phyloP scores from a whole-genome alignment of 2,113 vertebrate species.

The Recurvirostra avosetta region DNA sequence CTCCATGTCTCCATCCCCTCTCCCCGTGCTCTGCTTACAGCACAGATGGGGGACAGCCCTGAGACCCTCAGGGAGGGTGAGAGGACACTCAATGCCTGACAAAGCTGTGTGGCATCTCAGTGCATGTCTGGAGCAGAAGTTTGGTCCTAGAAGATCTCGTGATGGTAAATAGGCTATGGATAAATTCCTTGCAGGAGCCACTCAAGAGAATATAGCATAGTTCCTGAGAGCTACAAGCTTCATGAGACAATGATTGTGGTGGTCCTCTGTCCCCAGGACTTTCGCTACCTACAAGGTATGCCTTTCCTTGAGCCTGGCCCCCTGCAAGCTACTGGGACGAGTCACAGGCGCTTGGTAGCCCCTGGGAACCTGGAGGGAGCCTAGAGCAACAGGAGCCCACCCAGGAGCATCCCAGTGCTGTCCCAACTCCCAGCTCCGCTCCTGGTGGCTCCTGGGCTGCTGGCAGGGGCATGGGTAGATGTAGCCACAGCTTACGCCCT shows the following conservation, averaged over 20 bases:
- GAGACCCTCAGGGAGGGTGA: background rate
- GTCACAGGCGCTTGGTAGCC: fast-evolving
- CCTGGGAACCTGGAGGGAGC: background rate
- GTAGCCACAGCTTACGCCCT: background rate
- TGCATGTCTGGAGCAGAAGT: background rate
- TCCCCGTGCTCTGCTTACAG: background rate
- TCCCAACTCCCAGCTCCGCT: background rate
- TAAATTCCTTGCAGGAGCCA: background rate
- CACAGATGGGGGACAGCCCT: background rate
- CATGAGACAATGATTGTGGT: background rate
- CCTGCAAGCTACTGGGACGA: background rate
- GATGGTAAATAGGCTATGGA: background rate
- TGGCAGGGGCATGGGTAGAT: fast-evolving
- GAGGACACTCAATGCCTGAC: fast-evolving
- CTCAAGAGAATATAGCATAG: background rate
- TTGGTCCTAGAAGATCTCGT: background rate
- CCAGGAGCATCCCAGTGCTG: background rate
- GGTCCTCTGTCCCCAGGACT: background rate
- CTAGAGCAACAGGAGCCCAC: background rate
- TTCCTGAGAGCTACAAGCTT: background rate
- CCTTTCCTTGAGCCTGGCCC: background rate
- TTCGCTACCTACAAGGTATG: background rate
- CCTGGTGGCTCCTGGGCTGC: background rate
- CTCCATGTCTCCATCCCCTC: background rate
- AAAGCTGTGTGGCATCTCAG: background rate